Evolutionary conservation across 2,888 invertebrate genomes (phyloP), one percentile per base, ranked within the genome.

Genomic region (Gnatocerus cornutus): DNA sequence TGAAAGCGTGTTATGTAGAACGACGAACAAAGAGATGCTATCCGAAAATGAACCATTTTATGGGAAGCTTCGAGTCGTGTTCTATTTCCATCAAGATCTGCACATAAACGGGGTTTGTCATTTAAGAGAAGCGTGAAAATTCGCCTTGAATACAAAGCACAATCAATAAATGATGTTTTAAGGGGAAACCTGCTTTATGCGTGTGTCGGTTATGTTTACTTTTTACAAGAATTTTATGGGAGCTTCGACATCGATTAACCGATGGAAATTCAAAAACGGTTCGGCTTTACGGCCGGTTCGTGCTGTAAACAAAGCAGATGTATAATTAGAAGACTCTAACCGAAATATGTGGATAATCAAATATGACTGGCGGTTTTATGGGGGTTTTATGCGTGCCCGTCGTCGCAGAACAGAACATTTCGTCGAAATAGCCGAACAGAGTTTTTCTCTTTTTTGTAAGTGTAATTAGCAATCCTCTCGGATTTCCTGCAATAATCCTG

Each of bases 41-140:
- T 78, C 77, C 75, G 71, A 77, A 77, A 78, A 76, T 74, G 79
- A 77, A 77, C 76, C 76, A 72, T 79, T 77, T 76, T 71, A 73
- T 74, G 72, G 74, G 74, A 70, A 74, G 68, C 66, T 68, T 56
- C 52, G 41, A 65, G 71, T 69, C 70, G 64, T 70, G 67, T 73
- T 72, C 73, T 70, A 69, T 75, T 75, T 72, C 71, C 74, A 71
- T 74, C 74, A 73, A 73, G 68, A 75, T 74, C 70, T 65, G 63
- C 71, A 71, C 73, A 72, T 71, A 73, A 71, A 72, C 73, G 68
- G 66, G 69, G 59, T 61, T 72, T 70, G 74, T 71, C 73, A 71
- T 74, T 75, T 75, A 73, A 64, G 67, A 66, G 69, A 56, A 68
- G 67, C 71, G 68, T 53, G 61, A 73, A 74, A 73, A 68, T 75